Conservation (phyloP, 2,797 vertebrate genomes). For the Anisognathus igniventris region DNA sequence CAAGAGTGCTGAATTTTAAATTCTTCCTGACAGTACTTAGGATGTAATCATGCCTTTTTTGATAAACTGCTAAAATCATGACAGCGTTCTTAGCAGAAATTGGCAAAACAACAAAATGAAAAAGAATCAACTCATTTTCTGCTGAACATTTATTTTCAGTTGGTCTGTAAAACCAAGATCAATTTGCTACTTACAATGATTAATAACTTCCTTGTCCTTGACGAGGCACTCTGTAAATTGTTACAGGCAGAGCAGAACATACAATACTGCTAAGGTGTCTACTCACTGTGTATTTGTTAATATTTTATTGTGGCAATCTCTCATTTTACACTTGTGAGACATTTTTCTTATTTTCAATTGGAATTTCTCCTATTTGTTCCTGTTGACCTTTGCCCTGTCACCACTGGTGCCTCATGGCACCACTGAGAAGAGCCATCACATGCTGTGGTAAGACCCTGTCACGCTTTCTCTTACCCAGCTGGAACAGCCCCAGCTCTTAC, state of each 20-base stretch:
- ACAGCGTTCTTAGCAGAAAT: slow-evolving; percentile 25
- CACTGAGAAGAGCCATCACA: neutral
- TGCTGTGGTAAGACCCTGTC: fast-evolving
- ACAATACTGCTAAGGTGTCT: slow-evolving; percentile 44
- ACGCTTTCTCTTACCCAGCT: neutral
- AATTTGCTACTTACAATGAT: slow-evolving; percentile 55
- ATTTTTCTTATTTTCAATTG: neutral
- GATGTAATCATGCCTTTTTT: slow-evolving; percentile 7
- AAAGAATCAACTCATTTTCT: slow-evolving; percentile 46
- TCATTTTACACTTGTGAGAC: neutral
- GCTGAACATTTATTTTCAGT: slow-evolving; percentile 39
- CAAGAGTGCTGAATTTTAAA: slow-evolving; percentile 32
- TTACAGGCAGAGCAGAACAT: slow-evolving; percentile 19
- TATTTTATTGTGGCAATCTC: slow-evolving; percentile 24
- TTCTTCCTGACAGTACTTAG: neutral
- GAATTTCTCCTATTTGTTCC: neutral
- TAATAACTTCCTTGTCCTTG: slow-evolving; percentile 68
- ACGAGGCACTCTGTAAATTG: slow-evolving; percentile 61
- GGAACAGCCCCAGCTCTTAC: neutral
- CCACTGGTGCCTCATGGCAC: neutral
- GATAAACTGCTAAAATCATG: slow-evolving; percentile 47
- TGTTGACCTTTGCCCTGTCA: neutral
- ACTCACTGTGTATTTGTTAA: slow-evolving; percentile 6
- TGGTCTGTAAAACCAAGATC: slow-evolving; percentile 62
- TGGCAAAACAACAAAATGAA: slow-evolving; percentile 44